These are phyloP conservation scores for Ifrita kowaldi DNA, from an alignment of 2,113 vertebrate species.

Conservation along the genomic window DNA sequence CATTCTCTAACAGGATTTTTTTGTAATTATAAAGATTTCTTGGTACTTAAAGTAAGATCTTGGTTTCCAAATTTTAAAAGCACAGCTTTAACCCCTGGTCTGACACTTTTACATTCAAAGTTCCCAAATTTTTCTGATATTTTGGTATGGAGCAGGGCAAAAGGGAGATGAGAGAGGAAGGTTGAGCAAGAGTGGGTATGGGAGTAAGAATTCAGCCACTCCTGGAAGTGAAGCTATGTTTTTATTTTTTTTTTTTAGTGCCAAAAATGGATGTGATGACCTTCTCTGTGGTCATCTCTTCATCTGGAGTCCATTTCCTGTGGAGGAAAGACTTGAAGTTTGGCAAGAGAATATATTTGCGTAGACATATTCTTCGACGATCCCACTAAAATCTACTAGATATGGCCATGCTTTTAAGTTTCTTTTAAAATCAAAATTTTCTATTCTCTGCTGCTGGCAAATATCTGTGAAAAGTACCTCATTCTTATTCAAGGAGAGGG, in stretches of 20 bases:
- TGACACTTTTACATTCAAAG: not conserved
- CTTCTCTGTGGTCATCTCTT: not conserved
- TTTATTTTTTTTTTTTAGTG: not conserved
- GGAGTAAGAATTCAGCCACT: not conserved
- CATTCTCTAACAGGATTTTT: not conserved
- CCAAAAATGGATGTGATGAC: not conserved
- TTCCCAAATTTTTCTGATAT: not conserved
- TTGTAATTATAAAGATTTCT: not conserved
- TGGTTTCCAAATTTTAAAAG: not conserved
- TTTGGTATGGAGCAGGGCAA: not conserved
- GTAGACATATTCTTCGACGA: not conserved
- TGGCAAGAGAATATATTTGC: not conserved
- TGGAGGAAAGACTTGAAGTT: not conserved
- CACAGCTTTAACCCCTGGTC: not conserved
- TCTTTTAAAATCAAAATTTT: not conserved
- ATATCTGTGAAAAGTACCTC: not conserved
- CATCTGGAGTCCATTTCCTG: not conserved
- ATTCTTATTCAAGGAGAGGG: not conserved
- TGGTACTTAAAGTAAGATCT: not conserved
- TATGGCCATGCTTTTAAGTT: not conserved
- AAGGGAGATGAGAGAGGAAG: not conserved
- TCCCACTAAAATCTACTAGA: not conserved
- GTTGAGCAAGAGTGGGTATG: accelerated
- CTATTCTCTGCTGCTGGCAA: not conserved
- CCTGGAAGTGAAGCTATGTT: not conserved